phyloP scores from a whole-genome alignment of 2,888 invertebrate species.

The Clitarchus hookeri region DNA sequence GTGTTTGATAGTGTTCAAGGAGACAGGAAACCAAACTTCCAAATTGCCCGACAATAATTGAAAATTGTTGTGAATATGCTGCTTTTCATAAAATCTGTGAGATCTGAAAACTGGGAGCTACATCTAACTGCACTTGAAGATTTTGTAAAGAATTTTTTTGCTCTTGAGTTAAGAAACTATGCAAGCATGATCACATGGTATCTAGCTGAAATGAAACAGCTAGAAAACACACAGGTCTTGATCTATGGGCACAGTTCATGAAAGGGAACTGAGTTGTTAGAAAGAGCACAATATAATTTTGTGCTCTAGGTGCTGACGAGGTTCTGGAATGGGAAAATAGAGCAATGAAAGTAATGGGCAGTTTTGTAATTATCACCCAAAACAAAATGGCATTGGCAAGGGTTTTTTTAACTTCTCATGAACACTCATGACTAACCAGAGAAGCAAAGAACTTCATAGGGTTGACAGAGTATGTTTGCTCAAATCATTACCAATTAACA shows the following conservation, averaged over 20 bases:
- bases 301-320: conserved; percentile 1
- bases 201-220: conserved; percentile 22
- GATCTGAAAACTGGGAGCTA: conserved; percentile 23
- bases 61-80: conserved; percentile 9
- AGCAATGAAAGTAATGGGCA: conserved; percentile 15
- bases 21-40: background rate
- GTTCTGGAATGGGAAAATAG: conserved; percentile 16
- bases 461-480: background rate
- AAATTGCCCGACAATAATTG: conserved; percentile 18
- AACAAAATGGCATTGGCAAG: too few species aligned
- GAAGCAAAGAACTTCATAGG: too few species aligned
- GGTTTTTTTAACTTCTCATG: too few species aligned
- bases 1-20: background rate
- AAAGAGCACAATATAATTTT: conserved; percentile 25
- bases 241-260: conserved; percentile 16
- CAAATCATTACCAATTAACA: conserved; percentile 1
- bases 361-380: background rate
- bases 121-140: conserved; percentile 25
- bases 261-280: conserved; percentile 29
- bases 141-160: conserved; percentile 30
- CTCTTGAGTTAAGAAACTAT: conserved; percentile 29
- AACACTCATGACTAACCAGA: too few species aligned
- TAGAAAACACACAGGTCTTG: background rate
- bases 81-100: conserved; percentile 20
- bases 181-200: conserved; percentile 28